Evolutionary conservation across 1,140 invertebrate genomes (phyloP).

Genomic region (Heliconius hewitsoni): DNA sequence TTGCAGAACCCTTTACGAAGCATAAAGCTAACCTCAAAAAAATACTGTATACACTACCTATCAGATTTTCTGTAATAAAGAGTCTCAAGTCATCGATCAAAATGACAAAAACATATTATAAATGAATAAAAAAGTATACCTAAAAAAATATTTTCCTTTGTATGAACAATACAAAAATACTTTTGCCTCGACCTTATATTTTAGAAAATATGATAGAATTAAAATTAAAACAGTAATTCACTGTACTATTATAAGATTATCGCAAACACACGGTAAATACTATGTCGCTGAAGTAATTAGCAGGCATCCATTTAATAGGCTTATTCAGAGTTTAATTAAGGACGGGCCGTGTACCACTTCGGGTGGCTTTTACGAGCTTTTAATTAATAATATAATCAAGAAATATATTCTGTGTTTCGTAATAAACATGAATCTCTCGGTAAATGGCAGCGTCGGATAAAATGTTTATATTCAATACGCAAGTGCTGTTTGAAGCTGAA

Average conservation of each 20-base stretch:
- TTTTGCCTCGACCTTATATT: too few species aligned
- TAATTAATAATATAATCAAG: constrained; percentile 45
- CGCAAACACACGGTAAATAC: constrained; percentile 33
- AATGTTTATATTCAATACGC: not conserved
- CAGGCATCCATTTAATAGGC: constrained; percentile 50
- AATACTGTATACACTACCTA: too few species aligned
- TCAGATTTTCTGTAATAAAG: too few species aligned
- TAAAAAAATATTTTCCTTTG: too few species aligned
- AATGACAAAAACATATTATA: too few species aligned
- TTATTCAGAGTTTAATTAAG: constrained; percentile 42
- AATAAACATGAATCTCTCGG: constrained; percentile 35
- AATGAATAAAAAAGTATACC: too few species aligned
- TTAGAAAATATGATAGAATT: not conserved
- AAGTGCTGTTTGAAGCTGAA: constrained; percentile 1
- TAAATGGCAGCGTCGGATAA: not conserved
- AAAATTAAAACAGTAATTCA: not conserved
- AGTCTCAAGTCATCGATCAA: too few species aligned
- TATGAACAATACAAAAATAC: too few species aligned
- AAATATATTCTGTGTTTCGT: constrained; percentile 38
- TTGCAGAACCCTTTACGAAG: too few species aligned
- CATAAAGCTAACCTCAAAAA: too few species aligned
- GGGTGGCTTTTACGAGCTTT: constrained; percentile 42
- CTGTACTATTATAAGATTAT: constrained; percentile 11
- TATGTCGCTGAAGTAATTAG: constrained; percentile 47
- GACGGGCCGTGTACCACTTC: constrained; percentile 31